These are phyloP conservation scores for Syrrhaptes paradoxus DNA, from an alignment of 2,113 vertebrate species.

Conservation along the genomic window DNA sequence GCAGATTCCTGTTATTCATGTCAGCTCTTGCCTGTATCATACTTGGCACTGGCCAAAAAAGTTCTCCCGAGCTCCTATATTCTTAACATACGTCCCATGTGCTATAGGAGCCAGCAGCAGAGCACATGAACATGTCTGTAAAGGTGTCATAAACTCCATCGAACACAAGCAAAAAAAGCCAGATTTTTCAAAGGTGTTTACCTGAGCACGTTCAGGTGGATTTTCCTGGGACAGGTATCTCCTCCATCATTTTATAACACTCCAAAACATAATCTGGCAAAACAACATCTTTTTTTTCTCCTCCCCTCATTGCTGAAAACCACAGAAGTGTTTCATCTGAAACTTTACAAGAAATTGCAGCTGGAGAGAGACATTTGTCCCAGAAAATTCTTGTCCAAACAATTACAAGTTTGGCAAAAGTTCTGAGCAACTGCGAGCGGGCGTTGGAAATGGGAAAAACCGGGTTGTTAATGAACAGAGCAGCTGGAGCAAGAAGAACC, in stretches of 20 bases:
- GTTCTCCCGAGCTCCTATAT: not conserved
- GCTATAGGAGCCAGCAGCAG: not conserved
- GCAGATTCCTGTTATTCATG: not conserved
- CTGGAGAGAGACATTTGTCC: not conserved
- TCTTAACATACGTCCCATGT: not conserved
- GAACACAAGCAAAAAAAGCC: not conserved
- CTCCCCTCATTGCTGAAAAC: not conserved
- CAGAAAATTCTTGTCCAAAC: not conserved
- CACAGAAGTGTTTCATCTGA: not conserved
- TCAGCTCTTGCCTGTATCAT: not conserved
- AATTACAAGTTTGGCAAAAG: not conserved
- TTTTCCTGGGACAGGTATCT: not conserved
- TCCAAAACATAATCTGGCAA: not conserved
- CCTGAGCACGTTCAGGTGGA: not conserved
- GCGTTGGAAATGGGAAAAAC: not conserved
- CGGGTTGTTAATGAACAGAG: not conserved
- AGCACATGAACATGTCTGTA: not conserved
- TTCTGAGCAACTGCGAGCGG: not conserved
- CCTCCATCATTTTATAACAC: not conserved
- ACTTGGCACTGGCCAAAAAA: not conserved
- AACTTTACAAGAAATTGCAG: not conserved
- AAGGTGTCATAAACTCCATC: not conserved
- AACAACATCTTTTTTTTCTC: not conserved
- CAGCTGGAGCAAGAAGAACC: not conserved
- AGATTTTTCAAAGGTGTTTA: not conserved